Evolutionary conservation across 2,797 vertebrate species (phyloP), one percentile per base, ranked within the genome.

Genomic region (Argyrosomus regius): DNA sequence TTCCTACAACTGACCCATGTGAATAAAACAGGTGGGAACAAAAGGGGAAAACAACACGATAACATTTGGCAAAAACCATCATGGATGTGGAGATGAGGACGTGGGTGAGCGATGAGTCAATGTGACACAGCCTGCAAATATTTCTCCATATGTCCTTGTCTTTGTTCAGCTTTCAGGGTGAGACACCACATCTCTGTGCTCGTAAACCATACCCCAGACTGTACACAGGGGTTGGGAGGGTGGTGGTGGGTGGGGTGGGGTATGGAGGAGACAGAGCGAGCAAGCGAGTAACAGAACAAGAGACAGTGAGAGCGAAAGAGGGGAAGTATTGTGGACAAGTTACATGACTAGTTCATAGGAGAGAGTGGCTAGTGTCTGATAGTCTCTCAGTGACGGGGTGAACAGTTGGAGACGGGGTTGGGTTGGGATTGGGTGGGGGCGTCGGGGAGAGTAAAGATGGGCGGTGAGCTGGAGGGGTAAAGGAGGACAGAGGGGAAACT

Each of bases 41-140:
- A 0, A 12, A 22, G 26, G 46, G 39, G 5, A 0, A 2, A 24
- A 66, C 62, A 46, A 86, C 75, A 86, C 24, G 9, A 77, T 66
- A 86, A 83, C 71, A 63, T 93, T 91, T 93, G 91, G 92, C 87
- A 90, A 88, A 86, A 84, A 75, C 59, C 59, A 78, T 80, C 22
- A 69, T 31, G 71, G 77, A 48, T 80, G 63, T 72, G 65, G 72
- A 77, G 77, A 80, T 74, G 79, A 86, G 78, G 81, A 88, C 46
- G 48, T 45, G 77, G 83, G 82, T 78, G 91, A 89, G 85, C 61
- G 31, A 86, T 69, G 76, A 87, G 85, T 89, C 90, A 82, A 83
- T 82, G 88, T 80, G 87, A 91, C 82, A 68, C 87, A 88, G 88
- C 73, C 82, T 86, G 82, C 79, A 68, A 73, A 81, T 50, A 64